These are phyloP conservation scores for Liparis tanakae DNA, from an alignment of 2,797 vertebrate species.

Conservation along the genomic window DNA sequence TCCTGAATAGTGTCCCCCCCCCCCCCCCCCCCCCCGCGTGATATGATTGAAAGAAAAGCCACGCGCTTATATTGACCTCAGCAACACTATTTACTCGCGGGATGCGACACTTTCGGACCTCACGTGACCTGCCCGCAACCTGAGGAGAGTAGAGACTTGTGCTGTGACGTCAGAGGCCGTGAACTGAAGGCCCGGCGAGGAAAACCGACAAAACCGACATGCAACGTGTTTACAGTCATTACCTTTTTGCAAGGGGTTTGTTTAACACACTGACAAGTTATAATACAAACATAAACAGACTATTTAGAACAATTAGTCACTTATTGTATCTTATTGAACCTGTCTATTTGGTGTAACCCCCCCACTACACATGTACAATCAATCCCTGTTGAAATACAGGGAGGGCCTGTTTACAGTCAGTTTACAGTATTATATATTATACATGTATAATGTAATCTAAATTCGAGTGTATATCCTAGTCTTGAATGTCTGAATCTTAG, in stretches of 20 bases:
- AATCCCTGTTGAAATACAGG: neutral
- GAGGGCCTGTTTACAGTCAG: neutral
- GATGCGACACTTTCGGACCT: neutral
- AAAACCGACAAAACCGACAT: neutral
- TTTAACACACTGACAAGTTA: neutral
- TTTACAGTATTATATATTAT: slow-evolving; percentile 21
- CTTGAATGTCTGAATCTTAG: neutral
- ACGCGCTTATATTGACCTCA: neutral
- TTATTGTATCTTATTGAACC: neutral
- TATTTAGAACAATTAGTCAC: neutral
- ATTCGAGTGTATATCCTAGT: neutral
- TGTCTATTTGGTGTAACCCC: neutral
- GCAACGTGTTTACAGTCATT: neutral
- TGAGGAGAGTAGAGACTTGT: neutral
- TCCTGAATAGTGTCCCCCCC: neutral
- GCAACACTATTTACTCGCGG: slow-evolving; percentile 3
- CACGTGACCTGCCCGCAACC: slow-evolving; percentile 17
- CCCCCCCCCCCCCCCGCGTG: slow-evolving; percentile 10
- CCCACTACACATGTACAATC: neutral
- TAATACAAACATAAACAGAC: neutral
- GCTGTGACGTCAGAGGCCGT: neutral
- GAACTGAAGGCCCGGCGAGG: neutral
- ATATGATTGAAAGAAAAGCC: neutral
- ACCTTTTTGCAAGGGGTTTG: neutral
- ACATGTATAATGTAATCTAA: neutral